Evolutionary conservation across 2,113 vertebrate genomes (phyloP).

Genomic region (Acinonyx jubatus): DNA sequence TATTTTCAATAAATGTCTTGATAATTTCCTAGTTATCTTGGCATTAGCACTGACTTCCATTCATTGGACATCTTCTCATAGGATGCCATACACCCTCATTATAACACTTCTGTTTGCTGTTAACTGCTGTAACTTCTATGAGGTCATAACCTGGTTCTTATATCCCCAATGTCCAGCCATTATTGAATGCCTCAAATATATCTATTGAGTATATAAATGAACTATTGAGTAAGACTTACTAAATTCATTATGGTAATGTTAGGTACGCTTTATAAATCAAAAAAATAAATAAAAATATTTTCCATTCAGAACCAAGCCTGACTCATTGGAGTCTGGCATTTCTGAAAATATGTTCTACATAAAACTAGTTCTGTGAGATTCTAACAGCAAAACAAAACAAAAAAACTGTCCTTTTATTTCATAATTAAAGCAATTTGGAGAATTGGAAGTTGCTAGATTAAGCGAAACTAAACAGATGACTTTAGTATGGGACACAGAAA

Average conservation of each 20-base stretch:
- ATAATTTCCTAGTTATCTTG: not conserved
- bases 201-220: not conserved
- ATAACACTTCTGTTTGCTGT: not conserved
- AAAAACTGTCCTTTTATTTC: not conserved
- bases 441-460: not conserved
- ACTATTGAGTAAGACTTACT: not conserved
- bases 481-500: not conserved
- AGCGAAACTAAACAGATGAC: not conserved
- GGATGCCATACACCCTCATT: not conserved
- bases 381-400: not conserved
- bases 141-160: not conserved
- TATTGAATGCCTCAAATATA: not conserved
- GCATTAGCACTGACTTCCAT: not conserved
- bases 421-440: not conserved
- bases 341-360: not conserved
- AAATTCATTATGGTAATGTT: not conserved
- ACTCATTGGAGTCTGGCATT: not conserved
- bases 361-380: constrained; percentile 7
- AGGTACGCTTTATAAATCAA: not conserved
- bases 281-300: not conserved
- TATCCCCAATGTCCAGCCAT: not conserved
- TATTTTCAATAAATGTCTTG: not conserved
- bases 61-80: not conserved
- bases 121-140: not conserved
- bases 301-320: not conserved